phyloP scores from a whole-genome alignment of 2,797 vertebrate genomes.

The Perdix hodgsoniae region DNA sequence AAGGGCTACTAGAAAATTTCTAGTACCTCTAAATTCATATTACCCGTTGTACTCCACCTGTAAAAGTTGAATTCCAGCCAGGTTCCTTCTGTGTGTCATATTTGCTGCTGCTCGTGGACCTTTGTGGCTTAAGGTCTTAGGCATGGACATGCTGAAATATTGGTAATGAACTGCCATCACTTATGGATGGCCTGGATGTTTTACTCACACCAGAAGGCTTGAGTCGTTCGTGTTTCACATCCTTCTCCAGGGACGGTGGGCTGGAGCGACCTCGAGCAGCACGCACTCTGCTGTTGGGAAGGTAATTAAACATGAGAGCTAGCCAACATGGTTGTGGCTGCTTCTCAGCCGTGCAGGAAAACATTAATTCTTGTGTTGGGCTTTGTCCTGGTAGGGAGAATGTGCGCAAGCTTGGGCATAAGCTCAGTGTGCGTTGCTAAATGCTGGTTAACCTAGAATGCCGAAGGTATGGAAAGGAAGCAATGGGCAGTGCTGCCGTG shows the following conservation, averaged over 20 bases:
- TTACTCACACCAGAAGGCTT: conserved; percentile 26
- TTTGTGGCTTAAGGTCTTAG: neutral
- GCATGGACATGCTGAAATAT: neutral
- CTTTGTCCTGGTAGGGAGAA: neutral
- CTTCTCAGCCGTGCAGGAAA: neutral
- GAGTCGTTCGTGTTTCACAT: neutral
- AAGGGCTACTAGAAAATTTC: neutral
- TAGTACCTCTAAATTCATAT: neutral
- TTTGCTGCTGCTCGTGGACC: neutral
- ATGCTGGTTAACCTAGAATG: neutral
- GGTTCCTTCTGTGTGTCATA: neutral
- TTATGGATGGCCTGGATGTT: neutral
- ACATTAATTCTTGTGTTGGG: neutral
- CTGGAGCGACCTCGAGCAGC: neutral
- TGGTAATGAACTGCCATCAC: neutral
- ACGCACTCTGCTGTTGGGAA: conserved; percentile 6
- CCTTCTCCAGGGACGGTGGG: neutral
- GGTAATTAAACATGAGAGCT: conserved; percentile 49
- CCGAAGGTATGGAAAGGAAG: neutral
- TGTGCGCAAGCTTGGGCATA: neutral
- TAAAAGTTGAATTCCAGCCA: conserved; percentile 1
- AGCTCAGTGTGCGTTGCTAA: neutral
- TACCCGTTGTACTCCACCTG: rapidly evolving
- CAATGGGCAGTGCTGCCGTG: neutral
- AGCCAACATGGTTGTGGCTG: neutral